Evolutionary conservation across 2,797 vertebrate species (phyloP).

Genomic region (Poeciliopsis presidionis): DNA sequence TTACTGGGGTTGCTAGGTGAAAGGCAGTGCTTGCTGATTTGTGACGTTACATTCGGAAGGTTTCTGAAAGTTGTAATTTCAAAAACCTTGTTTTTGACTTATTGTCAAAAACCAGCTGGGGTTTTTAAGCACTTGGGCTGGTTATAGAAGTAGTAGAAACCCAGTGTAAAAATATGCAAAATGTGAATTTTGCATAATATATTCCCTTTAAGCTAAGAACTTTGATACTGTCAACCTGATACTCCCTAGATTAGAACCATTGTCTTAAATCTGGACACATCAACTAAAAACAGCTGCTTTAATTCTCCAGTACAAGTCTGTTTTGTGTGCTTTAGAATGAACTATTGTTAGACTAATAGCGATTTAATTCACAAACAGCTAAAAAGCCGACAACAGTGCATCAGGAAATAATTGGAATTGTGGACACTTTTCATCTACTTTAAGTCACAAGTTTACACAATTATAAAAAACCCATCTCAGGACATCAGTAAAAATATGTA

Average conservation of each 20-base stretch:
- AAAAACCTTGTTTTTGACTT: no score
- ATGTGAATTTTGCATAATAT: no score
- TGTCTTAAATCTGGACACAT: neutral
- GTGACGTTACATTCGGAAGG: no score
- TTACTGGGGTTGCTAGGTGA: no score
- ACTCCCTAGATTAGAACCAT: neutral
- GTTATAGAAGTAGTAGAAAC: no score
- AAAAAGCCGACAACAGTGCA: neutral
- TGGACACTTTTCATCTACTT: neutral
- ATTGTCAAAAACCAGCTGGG: no score
- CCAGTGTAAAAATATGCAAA: no score
- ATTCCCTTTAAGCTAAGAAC: neutral
- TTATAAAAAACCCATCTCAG: neutral
- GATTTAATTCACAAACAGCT: neutral
- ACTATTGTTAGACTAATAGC: neutral
- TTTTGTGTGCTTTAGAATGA: neutral
- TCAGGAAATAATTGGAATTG: neutral
- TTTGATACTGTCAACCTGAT: neutral
- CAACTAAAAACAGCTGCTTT: neutral
- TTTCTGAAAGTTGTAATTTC: no score
- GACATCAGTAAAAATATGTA: neutral
- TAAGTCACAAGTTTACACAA: neutral
- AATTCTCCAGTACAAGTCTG: neutral
- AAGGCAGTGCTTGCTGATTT: no score
- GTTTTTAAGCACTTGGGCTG: neutral